Evolutionary conservation across 2,113 vertebrate species (phyloP), one percentile per base, ranked within the genome.

Genomic region (Plotosus lineatus): DNA sequence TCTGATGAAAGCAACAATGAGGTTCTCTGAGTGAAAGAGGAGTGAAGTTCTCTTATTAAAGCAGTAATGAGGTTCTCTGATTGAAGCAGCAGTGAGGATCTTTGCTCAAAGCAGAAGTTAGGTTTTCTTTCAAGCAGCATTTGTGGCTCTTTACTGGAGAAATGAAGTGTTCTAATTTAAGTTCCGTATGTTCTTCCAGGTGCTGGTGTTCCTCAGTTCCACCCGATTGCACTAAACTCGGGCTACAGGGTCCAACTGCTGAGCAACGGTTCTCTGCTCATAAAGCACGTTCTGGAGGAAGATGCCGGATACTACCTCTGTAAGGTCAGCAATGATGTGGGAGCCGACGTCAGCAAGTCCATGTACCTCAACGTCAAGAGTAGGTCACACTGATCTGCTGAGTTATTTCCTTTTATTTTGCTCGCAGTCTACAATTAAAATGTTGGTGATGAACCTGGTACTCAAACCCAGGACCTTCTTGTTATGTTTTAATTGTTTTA

Each of bases 351-450:
- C 96, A 99, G 98, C 97, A 99, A 99, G 94, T 99, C 97, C 93
- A 98, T 99, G 98, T 98, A 97, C 94, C 97, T 99, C 93, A 98
- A 97, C 77, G 97, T 99, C 89, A 99, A 99, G 97, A 99, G 98
- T 99, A 97, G 97, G 97, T 77, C 36, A 48, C 7, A 12, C 8
- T 58, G 44, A 31, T 55, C 9, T 50, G 66, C 31, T 8, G 46
- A 21, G 53, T 48, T 15, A 26, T 46, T 21, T 0, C 11, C 10
- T n/a, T 58, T n/a, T 58, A 9, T 11, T n/a, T n/a, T 10, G 0
- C 55, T n/a, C 12, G 9, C 10, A 58, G 2, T 46, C 12, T 46
- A n/a, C n/a, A n/a, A n/a, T n/a, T n/a, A n/a, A n/a, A n/a, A n/a
- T n/a, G n/a, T n/a, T n/a, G n/a, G n/a, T n/a, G n/a, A n/a, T n/a